phyloP scores from a whole-genome alignment of 2,113 vertebrate species.

The Labrus mixtus region DNA sequence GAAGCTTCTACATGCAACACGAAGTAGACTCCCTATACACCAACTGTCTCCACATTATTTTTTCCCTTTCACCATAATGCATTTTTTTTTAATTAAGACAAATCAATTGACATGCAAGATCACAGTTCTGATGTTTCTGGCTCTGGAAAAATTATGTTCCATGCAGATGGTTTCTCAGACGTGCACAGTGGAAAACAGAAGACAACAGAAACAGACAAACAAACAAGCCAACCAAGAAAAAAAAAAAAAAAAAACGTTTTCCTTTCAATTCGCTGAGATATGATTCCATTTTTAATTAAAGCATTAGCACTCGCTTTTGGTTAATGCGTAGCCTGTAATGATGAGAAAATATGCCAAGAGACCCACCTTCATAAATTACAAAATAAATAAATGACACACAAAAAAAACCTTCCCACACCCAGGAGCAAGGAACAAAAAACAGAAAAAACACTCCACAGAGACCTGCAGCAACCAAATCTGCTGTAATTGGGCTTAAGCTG shows the following conservation, averaged over 20 bases:
- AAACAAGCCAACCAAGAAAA: conserved; percentile 75
- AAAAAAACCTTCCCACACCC: conserved; percentile 62
- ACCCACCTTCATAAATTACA: conserved; percentile 71
- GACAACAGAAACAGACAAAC: conserved; percentile 79
- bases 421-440: conserved; percentile 55
- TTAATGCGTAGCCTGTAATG: conserved; percentile 75
- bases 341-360: conserved; percentile 80
- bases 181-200: conserved; percentile 74
- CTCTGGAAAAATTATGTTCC: conserved; percentile 82
- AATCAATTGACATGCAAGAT: conserved; percentile 85
- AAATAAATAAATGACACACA: conserved; percentile 57
- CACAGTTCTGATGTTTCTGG: conserved; percentile 81
- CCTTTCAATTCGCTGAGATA: conserved; percentile 83
- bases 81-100: conserved; percentile 81
- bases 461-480: conserved; percentile 82
- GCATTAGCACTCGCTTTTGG: conserved; percentile 78
- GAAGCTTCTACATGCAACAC: conserved; percentile 44
- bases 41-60: conserved; percentile 38
- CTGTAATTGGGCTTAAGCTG: conserved; percentile 87
- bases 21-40: conserved; percentile 27
- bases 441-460: conserved; percentile 75
- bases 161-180: conserved; percentile 82
- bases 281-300: conserved; percentile 86
- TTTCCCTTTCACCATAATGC: conserved; percentile 46
- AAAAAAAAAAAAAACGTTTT: conserved; percentile 73